A percentile compares a stretch with the other conserved stretches of the same genome.
Conservation (phyloP, 1,140 invertebrate genomes). For the Drosophila azteca region DNA sequence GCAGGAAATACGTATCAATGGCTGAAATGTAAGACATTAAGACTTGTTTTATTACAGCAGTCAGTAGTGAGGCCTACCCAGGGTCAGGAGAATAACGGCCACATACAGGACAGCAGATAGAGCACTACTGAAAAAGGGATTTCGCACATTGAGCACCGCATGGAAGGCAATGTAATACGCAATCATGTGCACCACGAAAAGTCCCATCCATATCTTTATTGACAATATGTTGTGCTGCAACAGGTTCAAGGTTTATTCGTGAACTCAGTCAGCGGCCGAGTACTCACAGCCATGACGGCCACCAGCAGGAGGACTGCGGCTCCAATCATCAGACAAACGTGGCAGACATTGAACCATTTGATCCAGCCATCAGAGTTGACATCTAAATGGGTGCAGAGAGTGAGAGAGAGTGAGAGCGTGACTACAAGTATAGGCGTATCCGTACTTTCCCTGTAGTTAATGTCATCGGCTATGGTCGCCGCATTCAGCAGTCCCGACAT, state of each 20-base stretch:
- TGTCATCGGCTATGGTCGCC: constrained; percentile 24
- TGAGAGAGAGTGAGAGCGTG: too few species aligned
- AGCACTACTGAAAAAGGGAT: constrained; percentile 13
- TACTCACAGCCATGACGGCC: constrained; percentile 21
- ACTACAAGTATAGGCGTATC: background rate
- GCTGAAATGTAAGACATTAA: constrained; percentile 13
- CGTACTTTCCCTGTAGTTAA: constrained; percentile 21
- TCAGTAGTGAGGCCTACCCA: constrained; percentile 9
- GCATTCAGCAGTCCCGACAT: constrained; percentile 39
- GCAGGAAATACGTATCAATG: constrained; percentile 19
- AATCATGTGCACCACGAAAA: constrained; percentile 32
- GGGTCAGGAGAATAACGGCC: background rate
- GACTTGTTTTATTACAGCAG: background rate
- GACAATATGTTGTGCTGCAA: constrained; percentile 9
- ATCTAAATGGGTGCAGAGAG: background rate
- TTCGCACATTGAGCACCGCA: constrained; percentile 1
- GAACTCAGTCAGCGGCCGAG: too few species aligned
- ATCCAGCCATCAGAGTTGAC: constrained; percentile 1
- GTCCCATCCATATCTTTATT: constrained; percentile 16
- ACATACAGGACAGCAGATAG: constrained; percentile 8
- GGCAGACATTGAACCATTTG: constrained; percentile 44
- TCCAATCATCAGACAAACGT: constrained; percentile 31
- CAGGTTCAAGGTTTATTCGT: too few species aligned
- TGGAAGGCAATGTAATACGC: constrained; percentile 36
- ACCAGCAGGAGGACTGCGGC: constrained; percentile 33